phyloP scores from a whole-genome alignment of 2,888 invertebrate genomes.

The Cybosia mesomella region DNA sequence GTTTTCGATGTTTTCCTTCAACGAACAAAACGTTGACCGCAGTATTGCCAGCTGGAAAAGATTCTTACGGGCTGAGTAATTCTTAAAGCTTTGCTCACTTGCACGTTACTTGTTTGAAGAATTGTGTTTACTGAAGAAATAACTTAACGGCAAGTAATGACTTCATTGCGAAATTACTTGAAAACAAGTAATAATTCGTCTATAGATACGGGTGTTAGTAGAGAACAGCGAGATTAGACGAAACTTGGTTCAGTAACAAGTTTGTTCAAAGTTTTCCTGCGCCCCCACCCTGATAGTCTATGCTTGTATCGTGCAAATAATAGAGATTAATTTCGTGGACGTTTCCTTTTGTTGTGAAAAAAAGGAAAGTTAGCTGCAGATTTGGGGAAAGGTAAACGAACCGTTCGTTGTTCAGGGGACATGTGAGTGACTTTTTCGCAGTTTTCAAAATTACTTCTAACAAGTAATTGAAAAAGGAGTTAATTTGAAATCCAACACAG shows the following conservation, averaged over 20 bases:
- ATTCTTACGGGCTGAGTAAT: too few relatives aligned
- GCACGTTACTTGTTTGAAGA: too few relatives aligned
- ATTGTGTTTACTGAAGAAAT: too few relatives aligned
- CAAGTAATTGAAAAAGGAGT: background rate
- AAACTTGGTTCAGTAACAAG: slow-evolving; percentile 26
- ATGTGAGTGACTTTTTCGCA: background rate
- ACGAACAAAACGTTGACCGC: too few relatives aligned
- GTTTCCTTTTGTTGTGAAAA: slow-evolving; percentile 35
- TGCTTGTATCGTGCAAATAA: slow-evolving; percentile 36
- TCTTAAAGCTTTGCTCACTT: too few relatives aligned
- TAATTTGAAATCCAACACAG: background rate
- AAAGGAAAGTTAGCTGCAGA: slow-evolving; percentile 24
- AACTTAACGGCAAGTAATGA: too few relatives aligned
- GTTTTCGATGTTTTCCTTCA: too few relatives aligned
- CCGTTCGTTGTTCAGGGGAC: slow-evolving; percentile 12
- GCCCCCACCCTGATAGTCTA: slow-evolving; percentile 19
- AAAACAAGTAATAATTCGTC: too few relatives aligned
- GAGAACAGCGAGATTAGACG: slow-evolving; percentile 25
- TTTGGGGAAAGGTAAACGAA: slow-evolving; percentile 24
- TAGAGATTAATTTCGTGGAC: slow-evolving; percentile 39
- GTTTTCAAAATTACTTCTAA: background rate
- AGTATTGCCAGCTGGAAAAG: too few relatives aligned
- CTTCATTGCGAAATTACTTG: too few relatives aligned
- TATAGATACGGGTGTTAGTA: background rate
- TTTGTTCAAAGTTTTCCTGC: slow-evolving; percentile 28